Base-by-base conservation (phyloP, 2,797 vertebrate species). In the Chromis chromis region DNA sequence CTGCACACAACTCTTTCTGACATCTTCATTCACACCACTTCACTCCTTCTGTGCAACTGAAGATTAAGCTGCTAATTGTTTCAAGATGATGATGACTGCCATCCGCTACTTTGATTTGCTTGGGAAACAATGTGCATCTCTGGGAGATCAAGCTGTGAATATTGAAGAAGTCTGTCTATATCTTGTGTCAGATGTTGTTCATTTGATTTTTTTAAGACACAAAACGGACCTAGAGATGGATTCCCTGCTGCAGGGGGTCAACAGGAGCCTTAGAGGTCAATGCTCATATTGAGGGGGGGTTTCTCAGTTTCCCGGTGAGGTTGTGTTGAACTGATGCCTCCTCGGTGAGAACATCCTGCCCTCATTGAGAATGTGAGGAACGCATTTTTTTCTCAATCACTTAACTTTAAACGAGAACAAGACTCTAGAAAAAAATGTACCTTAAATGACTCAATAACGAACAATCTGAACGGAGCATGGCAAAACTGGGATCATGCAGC, bases 131-230 rank as follows among this genome's bases (percentile, higher is more conserved):
- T 59, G 62, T 72, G 68, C 10, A 65, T 90, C 76, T 88, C 76
- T 78, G 81, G 77, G 84, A 86, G 88, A 86, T 86, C 84, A 93
- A 93, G 86, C 91, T 92, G 91, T 93, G 91, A 93, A 90, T 92
- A 92, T 84, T 78, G 81, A 91, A 67, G 85, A 21, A 83, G 89
- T 91, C 76, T 91, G 91, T 94, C 92, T 92, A 89, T 94, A 92
- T 90, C 82, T 88, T 72, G 91, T 93, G 88, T 91, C 89, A 85
- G 86, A 90, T 91, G 90, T 94, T 89, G 87, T 94, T 92, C 83
- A 88, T 93, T 93, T 89, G 82, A 86, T 89, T 85, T 94, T 91
- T 90, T 91, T 85, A 87, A 85, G 92, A 92, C 89, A 92, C 90
- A 74, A 89, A 89, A 87, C 75, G 89, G 91, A 92, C 92, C 91